Conservation (phyloP, 2,888 invertebrate species). For the Brachypterus glaber region DNA sequence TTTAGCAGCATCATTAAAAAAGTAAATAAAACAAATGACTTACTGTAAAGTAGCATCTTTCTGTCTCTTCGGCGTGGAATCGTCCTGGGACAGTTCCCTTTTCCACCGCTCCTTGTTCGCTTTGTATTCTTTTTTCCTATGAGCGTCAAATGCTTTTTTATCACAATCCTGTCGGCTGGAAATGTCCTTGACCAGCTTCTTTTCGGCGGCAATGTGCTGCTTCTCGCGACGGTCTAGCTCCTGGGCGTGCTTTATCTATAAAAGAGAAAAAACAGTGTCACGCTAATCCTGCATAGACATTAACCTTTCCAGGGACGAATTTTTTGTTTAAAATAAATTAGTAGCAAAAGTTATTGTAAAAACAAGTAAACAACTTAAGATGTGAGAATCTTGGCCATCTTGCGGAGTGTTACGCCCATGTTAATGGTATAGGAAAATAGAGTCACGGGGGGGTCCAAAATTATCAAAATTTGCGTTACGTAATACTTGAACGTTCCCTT, state of each 20-base stretch:
- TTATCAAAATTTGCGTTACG: no score
- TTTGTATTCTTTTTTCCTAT: conserved; percentile 95
- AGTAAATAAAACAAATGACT: conserved; percentile 30
- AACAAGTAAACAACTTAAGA: no score
- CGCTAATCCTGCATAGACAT: no score
- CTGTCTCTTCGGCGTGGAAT: conserved; percentile 84
- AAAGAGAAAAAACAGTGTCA: conserved; percentile 6
- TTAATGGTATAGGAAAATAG: no score
- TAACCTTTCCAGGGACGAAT: no score
- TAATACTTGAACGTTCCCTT: no score
- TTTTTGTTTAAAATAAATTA: no score
- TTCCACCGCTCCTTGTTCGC: conserved; percentile 95
- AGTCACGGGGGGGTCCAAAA: no score
- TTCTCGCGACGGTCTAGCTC: conserved; percentile 74
- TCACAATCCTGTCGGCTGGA: conserved; percentile 82
- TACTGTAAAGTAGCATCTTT: conserved; percentile 81
- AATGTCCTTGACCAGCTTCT: conserved; percentile 89
- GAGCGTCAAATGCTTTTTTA: conserved; percentile 80
- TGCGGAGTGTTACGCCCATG: no score
- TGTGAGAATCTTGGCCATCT: no score
- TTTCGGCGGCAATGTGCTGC: conserved; percentile 80
- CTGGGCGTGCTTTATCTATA: conserved; percentile 61
- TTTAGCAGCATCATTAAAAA: no score
- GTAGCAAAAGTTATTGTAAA: no score
- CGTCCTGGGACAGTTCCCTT: conserved; percentile 83